Conservation (phyloP, 1,140 invertebrate genomes). For the Danaus melanippus region DNA sequence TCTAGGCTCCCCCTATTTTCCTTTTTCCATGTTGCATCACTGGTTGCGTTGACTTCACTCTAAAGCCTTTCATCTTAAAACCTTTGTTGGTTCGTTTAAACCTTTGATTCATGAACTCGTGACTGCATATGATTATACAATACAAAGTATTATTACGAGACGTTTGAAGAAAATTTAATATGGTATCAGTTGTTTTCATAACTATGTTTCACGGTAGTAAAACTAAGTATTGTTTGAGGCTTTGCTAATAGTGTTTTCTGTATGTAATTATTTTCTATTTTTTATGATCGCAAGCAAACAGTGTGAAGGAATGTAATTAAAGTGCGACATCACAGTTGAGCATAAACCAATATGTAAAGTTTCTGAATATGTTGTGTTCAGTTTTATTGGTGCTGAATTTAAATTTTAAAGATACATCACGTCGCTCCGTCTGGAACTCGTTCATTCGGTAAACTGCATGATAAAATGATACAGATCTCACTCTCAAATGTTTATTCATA, state of each 20-base stretch:
- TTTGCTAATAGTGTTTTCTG: too few relatives aligned
- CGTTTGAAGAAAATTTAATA: too few relatives aligned
- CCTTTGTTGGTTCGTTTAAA: too few relatives aligned
- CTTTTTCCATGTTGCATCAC: conserved; percentile 42
- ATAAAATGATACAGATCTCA: conserved; percentile 37
- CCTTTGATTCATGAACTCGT: conserved; percentile 1
- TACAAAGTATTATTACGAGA: too few relatives aligned
- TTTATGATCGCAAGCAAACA: too few relatives aligned
- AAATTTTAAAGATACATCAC: conserved; percentile 22
- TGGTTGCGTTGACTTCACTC: conserved; percentile 11
- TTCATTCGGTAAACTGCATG: conserved; percentile 38
- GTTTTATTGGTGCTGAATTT: conserved; percentile 19
- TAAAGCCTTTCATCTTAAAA: conserved; percentile 8
- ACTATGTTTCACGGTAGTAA: too few relatives aligned
- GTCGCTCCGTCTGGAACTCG: conserved; percentile 25
- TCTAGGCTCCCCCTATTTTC: conserved; percentile 47
- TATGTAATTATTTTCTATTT: too few relatives aligned
- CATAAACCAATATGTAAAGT: background rate
- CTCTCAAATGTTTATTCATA: conserved; percentile 36
- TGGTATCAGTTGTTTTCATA: too few relatives aligned
- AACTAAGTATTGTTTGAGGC: too few relatives aligned
- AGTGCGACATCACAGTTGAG: too few relatives aligned
- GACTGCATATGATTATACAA: too few relatives aligned
- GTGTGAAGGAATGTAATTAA: too few relatives aligned
- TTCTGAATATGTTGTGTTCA: conserved; percentile 16